Percentiles rank a stretch among this genome's conserved stretches.
phyloP scores from a whole-genome alignment of 2,888 invertebrate genomes.

The Microplitis deprimator region DNA sequence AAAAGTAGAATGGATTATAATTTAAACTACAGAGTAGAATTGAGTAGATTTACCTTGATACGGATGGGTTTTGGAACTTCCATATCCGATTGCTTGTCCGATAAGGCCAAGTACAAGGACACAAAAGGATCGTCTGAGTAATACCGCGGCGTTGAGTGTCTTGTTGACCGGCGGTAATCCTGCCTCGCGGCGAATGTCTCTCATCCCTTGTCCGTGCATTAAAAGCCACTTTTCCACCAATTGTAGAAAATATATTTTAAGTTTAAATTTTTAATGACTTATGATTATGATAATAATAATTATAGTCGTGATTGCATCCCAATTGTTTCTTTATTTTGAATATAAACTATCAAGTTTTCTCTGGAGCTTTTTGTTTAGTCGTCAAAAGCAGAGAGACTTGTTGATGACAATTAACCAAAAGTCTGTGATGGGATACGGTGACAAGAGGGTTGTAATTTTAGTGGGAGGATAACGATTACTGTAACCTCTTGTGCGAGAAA shows the following conservation, averaged over 20 bases:
- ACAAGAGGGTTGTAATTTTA: not conserved
- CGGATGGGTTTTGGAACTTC: conserved; percentile 44
- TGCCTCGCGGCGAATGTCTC: conserved; percentile 49
- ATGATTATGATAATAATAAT: not conserved
- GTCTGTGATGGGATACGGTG: not conserved
- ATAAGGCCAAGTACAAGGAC: conserved; percentile 48
- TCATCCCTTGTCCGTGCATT: conserved; percentile 52
- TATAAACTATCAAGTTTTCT: not conserved
- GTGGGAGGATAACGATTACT: not conserved
- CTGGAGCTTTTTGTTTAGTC: not conserved
- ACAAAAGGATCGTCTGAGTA: conserved; percentile 43
- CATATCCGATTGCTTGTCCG: conserved; percentile 51
- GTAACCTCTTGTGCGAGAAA: not conserved
- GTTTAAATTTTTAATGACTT: conserved; percentile 5
- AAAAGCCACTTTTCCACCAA: conserved; percentile 14
- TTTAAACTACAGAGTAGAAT: not conserved
- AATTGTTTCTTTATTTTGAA: not conserved
- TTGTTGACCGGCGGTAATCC: conserved; percentile 52
- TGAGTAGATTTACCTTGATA: conserved; percentile 46
- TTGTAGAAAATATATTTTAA: not conserved
- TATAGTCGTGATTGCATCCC: not conserved
- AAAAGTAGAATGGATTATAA: not conserved
- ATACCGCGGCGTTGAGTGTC: conserved; percentile 45
- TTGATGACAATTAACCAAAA: conserved; percentile 14
- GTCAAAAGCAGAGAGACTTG: conserved; percentile 30